phyloP scores from a whole-genome alignment of 2,797 vertebrate genomes.

The Melopsittacus undulatus region DNA sequence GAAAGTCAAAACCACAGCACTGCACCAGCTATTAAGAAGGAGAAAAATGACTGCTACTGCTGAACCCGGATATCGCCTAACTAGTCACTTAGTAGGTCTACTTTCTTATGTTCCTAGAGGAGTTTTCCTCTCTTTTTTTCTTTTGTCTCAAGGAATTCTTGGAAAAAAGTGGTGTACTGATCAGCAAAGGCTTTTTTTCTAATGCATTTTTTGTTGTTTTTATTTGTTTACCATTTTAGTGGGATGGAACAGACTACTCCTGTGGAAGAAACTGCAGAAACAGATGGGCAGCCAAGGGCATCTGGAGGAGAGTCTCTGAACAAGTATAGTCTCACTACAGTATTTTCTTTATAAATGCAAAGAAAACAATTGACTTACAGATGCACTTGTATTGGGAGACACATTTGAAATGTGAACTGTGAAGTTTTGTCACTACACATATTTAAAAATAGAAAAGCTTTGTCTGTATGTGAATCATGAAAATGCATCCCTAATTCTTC shows the following conservation, averaged over 20 bases:
- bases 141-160: not conserved
- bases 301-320: slow-evolving; percentile 73
- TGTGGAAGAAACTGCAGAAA: slow-evolving; percentile 64
- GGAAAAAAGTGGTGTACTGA: not conserved
- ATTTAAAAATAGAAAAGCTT: not conserved
- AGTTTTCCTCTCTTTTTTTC: not conserved
- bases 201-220: not conserved
- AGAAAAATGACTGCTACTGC: not conserved
- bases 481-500: not conserved
- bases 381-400: not conserved
- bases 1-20: too few species aligned
- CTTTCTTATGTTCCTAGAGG: not conserved
- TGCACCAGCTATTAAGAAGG: too few species aligned
- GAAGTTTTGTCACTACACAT: not conserved
- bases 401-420: not conserved
- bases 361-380: not conserved
- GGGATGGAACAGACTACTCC: slow-evolving; percentile 73
- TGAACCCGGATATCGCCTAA: not conserved
- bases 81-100: not conserved
- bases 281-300: slow-evolving; percentile 69
- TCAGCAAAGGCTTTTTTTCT: not conserved
- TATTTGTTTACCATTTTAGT: slow-evolving; percentile 69
- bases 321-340: slow-evolving; percentile 73
- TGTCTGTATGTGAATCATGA: not conserved
- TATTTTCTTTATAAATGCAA: slow-evolving; percentile 1